Evolutionary conservation across 2,797 vertebrate genomes (phyloP).

Genomic region (Scolopax bukidnonensis): DNA sequence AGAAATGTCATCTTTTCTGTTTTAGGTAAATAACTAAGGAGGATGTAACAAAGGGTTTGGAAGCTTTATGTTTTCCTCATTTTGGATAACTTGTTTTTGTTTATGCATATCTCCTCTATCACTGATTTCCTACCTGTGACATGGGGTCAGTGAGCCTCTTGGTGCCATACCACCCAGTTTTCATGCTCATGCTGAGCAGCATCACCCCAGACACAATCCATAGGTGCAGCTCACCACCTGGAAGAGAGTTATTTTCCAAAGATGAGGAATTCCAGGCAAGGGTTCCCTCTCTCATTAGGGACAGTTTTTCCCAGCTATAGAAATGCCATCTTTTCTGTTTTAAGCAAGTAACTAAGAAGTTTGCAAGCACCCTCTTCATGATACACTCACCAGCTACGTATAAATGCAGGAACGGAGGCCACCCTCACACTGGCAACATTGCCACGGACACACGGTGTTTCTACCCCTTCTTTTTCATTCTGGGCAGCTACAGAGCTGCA

Average conservation of each 20-base stretch:
- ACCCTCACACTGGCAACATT: neutral
- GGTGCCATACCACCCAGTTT: neutral
- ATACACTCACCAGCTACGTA: accelerated
- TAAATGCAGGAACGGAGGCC: neutral
- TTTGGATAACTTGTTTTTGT: accelerated
- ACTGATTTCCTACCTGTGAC: neutral
- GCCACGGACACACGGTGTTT: neutral
- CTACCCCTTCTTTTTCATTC: neutral
- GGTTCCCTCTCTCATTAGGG: neutral
- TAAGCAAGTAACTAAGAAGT: neutral
- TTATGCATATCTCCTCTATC: neutral
- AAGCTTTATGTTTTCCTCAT: neutral
- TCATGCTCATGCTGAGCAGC: neutral
- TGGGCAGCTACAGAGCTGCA: neutral
- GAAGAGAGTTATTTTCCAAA: neutral
- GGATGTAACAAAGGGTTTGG: neutral
- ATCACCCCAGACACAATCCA: neutral
- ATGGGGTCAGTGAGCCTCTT: neutral
- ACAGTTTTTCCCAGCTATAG: neutral
- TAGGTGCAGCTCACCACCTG: neutral
- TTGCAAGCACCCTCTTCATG: neutral
- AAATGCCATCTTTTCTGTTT: neutral
- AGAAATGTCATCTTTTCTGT: neutral
- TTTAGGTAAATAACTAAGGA: neutral
- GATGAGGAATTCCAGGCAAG: neutral